phyloP scores from a whole-genome alignment of 2,888 invertebrate genomes.

The Syritta pipiens region DNA sequence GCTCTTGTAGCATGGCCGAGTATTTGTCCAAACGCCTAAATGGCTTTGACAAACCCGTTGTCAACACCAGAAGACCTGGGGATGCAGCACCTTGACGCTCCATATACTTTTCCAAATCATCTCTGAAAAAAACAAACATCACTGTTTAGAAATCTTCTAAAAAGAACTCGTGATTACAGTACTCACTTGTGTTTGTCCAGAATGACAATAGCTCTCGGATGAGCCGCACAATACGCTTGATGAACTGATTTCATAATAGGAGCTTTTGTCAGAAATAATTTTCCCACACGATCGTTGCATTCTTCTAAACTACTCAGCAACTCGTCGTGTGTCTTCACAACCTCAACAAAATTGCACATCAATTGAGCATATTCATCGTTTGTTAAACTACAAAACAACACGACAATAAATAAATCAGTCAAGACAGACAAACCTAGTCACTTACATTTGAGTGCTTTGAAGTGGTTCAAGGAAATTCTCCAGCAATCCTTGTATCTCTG shows the following conservation, averaged over 20 bases:
- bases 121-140: constrained; percentile 80
- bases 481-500: constrained; percentile 91
- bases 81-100: constrained; percentile 91
- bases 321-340: constrained; percentile 91
- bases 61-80: constrained; percentile 93
- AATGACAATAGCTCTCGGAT: constrained; percentile 96
- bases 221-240: constrained; percentile 93
- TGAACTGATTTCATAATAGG: constrained; percentile 91
- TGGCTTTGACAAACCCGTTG: constrained; percentile 95
- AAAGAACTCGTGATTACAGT: neutral
- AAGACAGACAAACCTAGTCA: constrained; percentile 16
- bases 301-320: constrained; percentile 89
- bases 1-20: constrained; percentile 94
- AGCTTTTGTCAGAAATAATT: constrained; percentile 92
- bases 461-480: constrained; percentile 93
- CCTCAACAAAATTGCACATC: constrained; percentile 92
- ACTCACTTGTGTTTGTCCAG: constrained; percentile 94
- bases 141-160: neutral
- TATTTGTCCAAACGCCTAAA: constrained; percentile 97
- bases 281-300: constrained; percentile 92
- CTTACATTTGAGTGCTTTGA: constrained; percentile 92
- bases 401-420: no score
- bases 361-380: constrained; percentile 92
- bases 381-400: constrained; percentile 83
- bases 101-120: constrained; percentile 91